Evolutionary conservation across 2,888 invertebrate species (phyloP).

Genomic region (Temnothorax unifasciatus): DNA sequence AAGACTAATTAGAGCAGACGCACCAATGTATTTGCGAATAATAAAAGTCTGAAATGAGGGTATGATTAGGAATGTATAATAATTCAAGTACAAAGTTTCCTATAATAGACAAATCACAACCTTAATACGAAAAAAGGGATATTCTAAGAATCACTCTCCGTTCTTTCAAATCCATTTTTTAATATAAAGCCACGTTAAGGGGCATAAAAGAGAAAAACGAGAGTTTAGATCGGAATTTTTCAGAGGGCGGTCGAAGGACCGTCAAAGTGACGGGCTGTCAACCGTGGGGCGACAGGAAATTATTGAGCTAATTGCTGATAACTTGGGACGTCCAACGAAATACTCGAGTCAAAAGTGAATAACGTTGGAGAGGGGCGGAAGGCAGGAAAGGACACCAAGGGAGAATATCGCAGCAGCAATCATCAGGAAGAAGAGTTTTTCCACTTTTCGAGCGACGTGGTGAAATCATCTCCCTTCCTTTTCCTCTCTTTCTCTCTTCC

Average conservation of each 20-base stretch:
- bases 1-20: constrained; percentile 9
- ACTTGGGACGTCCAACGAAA: constrained; percentile 82
- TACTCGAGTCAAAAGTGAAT: constrained; percentile 75
- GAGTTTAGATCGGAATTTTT: constrained; percentile 62
- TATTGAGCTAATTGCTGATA: constrained; percentile 86
- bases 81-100: background rate
- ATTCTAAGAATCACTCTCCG: background rate
- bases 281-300: constrained; percentile 79
- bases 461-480: constrained; percentile 64
- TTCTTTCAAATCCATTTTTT: background rate
- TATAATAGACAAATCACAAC: background rate
- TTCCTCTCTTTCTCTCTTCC: constrained; percentile 12
- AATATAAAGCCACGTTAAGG: background rate
- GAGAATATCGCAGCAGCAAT: constrained; percentile 70
- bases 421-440: constrained; percentile 78
- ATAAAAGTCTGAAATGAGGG: background rate
- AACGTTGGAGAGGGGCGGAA: constrained; percentile 56
- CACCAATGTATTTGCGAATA: background rate
- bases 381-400: constrained; percentile 26
- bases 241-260: constrained; percentile 63
- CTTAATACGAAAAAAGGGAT: background rate
- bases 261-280: constrained; percentile 80
- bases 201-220: constrained; percentile 55
- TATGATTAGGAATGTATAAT: background rate
- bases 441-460: constrained; percentile 77